Base-by-base conservation (phyloP, 1,140 invertebrate genomes). In the Pristionchus pacificus region DNA sequence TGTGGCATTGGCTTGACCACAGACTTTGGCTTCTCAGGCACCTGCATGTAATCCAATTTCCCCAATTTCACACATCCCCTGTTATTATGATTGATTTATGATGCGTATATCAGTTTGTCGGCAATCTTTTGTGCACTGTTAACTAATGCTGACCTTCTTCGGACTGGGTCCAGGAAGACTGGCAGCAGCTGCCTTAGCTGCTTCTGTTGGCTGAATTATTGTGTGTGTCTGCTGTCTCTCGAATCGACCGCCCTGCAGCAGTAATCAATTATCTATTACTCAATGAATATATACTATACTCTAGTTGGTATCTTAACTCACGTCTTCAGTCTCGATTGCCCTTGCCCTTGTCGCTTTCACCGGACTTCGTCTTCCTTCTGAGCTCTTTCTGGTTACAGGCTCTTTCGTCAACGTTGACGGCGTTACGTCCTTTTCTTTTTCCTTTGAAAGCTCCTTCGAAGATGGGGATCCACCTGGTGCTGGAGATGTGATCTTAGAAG, bases 1-100 rank as follows among this genome's bases (percentile, higher is more conserved):
- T 81, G 78, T n/a, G 78, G 78, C 79, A 81, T 81, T 57, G 79
- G 79, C 19, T 74, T 70, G 19, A 81, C 79, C 27, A 81, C 81
- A 2, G 79, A 81, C 38, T 81, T 78, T 0, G 77, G 73, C 60
- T 81, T 79, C 70, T 33, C 70, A n/a, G 57, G 32, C 13, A 57
- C 71, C 59, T 63, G 33, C 14, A 67, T 68, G n/a, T n/a, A n/a
- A n/a, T n/a, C n/a, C n/a, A n/a, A n/a, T n/a, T n/a, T n/a, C n/a
- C n/a, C n/a, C n/a, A n/a, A n/a, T n/a, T n/a, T n/a, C n/a, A n/a
- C n/a, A n/a, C n/a, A n/a, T n/a, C n/a, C n/a, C n/a, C n/a, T n/a
- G n/a, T n/a, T n/a, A n/a, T n/a, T n/a, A n/a, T n/a, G n/a, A n/a
- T n/a, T n/a, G n/a, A n/a, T n/a, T n/a, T n/a, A n/a, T n/a, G n/a